These are phyloP conservation scores for Datnioides undecimradiatus DNA, from an alignment of 2,113 vertebrate species.

Conservation along the genomic window DNA sequence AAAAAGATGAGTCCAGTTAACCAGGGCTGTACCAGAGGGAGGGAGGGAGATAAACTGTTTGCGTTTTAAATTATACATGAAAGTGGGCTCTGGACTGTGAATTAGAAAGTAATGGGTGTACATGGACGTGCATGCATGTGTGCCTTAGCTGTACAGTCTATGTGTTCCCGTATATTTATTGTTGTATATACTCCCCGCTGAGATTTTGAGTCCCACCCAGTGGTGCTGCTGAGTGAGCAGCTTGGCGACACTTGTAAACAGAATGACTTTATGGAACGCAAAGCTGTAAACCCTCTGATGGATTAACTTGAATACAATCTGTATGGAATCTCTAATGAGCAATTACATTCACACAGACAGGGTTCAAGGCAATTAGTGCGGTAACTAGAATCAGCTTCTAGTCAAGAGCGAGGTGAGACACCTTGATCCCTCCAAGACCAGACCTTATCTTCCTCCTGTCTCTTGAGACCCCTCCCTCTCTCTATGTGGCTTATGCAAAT, in stretches of 20 bases:
- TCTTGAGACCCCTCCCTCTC: constrained; percentile 50
- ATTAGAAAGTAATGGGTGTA: constrained; percentile 63
- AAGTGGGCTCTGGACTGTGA: constrained; percentile 58
- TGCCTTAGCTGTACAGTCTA: constrained; percentile 20
- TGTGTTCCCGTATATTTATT: constrained; percentile 1
- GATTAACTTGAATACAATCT: constrained; percentile 76
- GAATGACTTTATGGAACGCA: constrained; percentile 61
- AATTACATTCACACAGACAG: constrained; percentile 70
- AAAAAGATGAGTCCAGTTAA: constrained; percentile 76
- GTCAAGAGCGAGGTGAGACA: constrained; percentile 68
- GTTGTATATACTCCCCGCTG: constrained; percentile 19
- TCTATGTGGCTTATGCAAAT: constrained; percentile 70
- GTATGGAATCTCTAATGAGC: constrained; percentile 79
- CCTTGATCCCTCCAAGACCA: constrained; percentile 71
- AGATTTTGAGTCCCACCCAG: constrained; percentile 44
- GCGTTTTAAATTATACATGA: constrained; percentile 81
- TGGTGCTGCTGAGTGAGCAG: constrained; percentile 39
- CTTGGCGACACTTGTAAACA: constrained; percentile 63
- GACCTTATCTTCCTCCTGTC: constrained; percentile 57
- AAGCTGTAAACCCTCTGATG: constrained; percentile 66
- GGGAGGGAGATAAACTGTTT: constrained; percentile 70
- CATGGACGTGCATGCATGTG: neutral
- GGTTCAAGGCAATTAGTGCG: constrained; percentile 77
- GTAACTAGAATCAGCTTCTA: constrained; percentile 70
- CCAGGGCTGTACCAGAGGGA: constrained; percentile 60